These are phyloP conservation scores for Erpobdella octoculata DNA, from an alignment of 2,888 invertebrate species.

Conservation along the genomic window DNA sequence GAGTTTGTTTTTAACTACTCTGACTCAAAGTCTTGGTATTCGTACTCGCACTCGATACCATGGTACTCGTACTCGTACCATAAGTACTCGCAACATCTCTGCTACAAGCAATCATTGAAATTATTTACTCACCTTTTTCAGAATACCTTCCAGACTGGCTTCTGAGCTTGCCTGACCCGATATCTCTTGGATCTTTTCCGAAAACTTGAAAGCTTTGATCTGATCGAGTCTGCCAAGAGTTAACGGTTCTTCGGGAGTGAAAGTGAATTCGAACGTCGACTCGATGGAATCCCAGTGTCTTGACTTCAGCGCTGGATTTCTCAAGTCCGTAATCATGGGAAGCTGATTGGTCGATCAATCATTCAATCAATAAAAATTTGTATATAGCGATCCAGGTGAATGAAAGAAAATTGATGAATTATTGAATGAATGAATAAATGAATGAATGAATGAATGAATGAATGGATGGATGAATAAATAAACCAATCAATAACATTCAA, in stretches of 20 bases:
- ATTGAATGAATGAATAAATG: too few species aligned
- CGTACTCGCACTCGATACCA: too few species aligned
- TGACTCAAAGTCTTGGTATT: too few species aligned
- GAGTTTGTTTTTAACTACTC: too few species aligned
- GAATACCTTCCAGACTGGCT: slow-evolving; percentile 68
- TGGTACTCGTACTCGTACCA: too few species aligned
- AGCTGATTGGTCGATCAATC: slow-evolving; percentile 38
- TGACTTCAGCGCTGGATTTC: slow-evolving; percentile 69
- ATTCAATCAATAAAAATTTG: too few species aligned
- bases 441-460: too few species aligned
- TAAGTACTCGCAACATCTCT: too few species aligned
- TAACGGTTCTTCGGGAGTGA: slow-evolving; percentile 66
- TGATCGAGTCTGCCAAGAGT: slow-evolving; percentile 65
- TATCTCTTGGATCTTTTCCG: slow-evolving; percentile 71
- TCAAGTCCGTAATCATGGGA: slow-evolving; percentile 69
- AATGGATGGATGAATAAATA: too few species aligned
- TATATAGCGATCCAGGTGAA: too few species aligned
- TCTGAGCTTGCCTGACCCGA: slow-evolving; percentile 82
- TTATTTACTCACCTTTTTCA: slow-evolving; percentile 66
- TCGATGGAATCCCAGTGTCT: slow-evolving; percentile 81
- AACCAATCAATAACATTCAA: too few species aligned
- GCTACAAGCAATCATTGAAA: too few species aligned
- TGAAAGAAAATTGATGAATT: not conserved
- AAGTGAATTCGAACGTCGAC: slow-evolving; percentile 60
- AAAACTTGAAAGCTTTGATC: slow-evolving; percentile 66